Evolutionary conservation across 1,140 invertebrate genomes (phyloP).

Genomic region (Leptonema lineaticorne): DNA sequence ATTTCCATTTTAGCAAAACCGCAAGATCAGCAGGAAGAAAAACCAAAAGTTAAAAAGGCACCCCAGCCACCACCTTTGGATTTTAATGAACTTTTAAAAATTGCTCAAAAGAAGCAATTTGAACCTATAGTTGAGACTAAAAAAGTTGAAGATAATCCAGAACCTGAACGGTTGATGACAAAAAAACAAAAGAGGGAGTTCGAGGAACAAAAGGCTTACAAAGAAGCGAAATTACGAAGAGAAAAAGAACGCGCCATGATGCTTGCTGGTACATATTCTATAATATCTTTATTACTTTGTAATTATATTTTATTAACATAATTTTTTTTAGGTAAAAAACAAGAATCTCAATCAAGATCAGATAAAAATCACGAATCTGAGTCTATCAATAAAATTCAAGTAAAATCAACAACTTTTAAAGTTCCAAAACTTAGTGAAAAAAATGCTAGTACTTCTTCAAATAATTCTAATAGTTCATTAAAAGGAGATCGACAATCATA

Average conservation of each 20-base stretch:
- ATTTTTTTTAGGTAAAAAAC: constrained; percentile 29
- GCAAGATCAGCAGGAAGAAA: constrained; percentile 48
- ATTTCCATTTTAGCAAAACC: not conserved
- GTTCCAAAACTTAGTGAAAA: constrained; percentile 57
- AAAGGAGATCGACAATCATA: no score
- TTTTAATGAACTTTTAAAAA: constrained; percentile 71
- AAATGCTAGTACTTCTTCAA: constrained; percentile 36
- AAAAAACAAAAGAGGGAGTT: constrained; percentile 76
- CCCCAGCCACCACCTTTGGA: constrained; percentile 69
- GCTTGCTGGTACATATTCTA: not conserved
- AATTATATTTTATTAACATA: not conserved
- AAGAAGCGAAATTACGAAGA: constrained; percentile 28
- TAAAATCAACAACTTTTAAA: constrained; percentile 43
- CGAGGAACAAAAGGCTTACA: constrained; percentile 59
- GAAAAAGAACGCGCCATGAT: constrained; percentile 29
- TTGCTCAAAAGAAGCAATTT: constrained; percentile 81
- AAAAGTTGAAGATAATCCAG: constrained; percentile 59
- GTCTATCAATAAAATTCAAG: not conserved
- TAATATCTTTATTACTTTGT: constrained; percentile 23
- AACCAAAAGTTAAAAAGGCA: constrained; percentile 60
- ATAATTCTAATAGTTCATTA: no score
- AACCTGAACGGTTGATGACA: constrained; percentile 71
- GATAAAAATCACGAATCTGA: not conserved
- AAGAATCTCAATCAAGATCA: not conserved
- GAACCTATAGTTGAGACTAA: constrained; percentile 71